Conservation (phyloP, 1,140 invertebrate species). For the Oedothorax gibbosus region DNA sequence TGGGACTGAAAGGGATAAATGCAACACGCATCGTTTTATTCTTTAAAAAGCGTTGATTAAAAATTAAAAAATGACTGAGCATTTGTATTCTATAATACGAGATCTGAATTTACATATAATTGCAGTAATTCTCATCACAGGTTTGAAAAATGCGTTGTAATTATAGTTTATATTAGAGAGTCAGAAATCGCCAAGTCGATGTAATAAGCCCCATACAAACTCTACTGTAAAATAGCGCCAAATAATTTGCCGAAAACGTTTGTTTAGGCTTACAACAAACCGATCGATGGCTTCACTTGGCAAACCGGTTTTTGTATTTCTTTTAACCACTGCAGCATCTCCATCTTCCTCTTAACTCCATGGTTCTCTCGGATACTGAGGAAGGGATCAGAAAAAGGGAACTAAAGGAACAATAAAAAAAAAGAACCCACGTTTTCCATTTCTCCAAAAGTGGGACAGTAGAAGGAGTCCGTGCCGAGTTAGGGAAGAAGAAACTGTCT, state of each 20-base stretch:
- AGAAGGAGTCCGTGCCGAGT: not conserved
- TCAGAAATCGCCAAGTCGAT: not conserved
- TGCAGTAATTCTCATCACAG: too few relatives aligned
- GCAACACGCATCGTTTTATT: too few relatives aligned
- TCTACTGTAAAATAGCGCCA: not conserved
- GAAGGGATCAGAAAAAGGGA: constrained; percentile 32
- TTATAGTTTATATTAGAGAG: too few relatives aligned
- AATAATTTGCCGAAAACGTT: not conserved
- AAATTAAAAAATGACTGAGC: too few relatives aligned
- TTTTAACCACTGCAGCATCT: not conserved
- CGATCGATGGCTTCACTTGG: not conserved
- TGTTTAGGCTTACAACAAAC: not conserved
- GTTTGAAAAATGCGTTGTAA: too few relatives aligned
- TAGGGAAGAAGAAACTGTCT: constrained; percentile 28
- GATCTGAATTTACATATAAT: too few relatives aligned
- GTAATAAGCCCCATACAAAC: not conserved
- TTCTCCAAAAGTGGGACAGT: constrained; percentile 43
- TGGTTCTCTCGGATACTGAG: not conserved
- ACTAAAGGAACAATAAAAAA: constrained; percentile 28
- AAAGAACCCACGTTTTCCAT: constrained; percentile 25
- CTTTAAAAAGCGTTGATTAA: too few relatives aligned
- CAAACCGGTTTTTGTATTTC: not conserved
- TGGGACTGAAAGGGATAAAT: too few relatives aligned
- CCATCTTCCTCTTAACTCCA: not conserved
- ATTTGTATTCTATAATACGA: too few relatives aligned